Evolutionary conservation across 2,797 vertebrate species (phyloP), one percentile per base, ranked within the genome.

Genomic region (Enteromius argenteus): DNA sequence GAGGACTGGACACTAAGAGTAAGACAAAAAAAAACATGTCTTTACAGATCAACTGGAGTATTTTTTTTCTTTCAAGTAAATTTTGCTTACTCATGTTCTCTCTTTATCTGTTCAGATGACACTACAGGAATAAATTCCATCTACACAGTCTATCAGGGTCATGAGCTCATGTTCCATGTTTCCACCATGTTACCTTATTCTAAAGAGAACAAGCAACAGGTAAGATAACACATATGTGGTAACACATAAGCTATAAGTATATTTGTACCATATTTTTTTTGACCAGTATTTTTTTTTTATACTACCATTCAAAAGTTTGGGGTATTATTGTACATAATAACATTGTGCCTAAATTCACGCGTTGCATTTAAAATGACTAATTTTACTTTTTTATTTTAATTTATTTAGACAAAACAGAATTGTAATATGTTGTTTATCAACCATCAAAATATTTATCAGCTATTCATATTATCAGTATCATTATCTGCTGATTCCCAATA

Each of bases 121-220:
- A 99, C 98, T 92, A 99, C 98, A 89, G 98, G 98, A 92, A 96
- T 96, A 19, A 93, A 95, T 89, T 99, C 98, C 83, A 96, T 99
- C 91, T 99, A 99, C 91, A 99, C 98, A 0, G 95, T 99, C 88
- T 99, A 99, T 93, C 97, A 99, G 94, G 98, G 98, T 84, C 98
- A 99, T 72, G 98, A 99, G 94, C 97, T 99, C 90, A 99, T 99
- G 98, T 99, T 99, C 91, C 98, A 99, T 1, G 97, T 99, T 85
- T 99, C 98, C 83, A 99, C 98, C 87, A 98, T 99, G 98, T 91
- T 99, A 86, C 98, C 98, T 0, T 99, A 99, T 90, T 99, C 98
- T 77, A 99, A 97, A 94, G 98, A 99, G 90, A 99, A 99, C 93
- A 99, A 96, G 86, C 98, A 99, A 90, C 98, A 99, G 97, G 98